A percentile compares a stretch with the other conserved stretches of the same genome.
These are phyloP conservation scores for Sarcophaga subvicina DNA, from an alignment of 2,888 invertebrate genomes.

Conservation along the genomic window DNA sequence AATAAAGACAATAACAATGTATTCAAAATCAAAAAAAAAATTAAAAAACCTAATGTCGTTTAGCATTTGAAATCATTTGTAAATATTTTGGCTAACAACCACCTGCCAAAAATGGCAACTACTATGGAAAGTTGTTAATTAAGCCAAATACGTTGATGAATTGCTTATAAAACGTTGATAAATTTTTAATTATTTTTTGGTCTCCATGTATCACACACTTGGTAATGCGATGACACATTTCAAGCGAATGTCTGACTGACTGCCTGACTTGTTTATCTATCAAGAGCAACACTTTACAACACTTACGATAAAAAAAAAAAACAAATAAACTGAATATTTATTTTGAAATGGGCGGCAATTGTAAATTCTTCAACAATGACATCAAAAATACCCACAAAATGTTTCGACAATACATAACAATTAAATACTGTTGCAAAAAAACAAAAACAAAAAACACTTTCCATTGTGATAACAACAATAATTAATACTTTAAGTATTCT, in stretches of 20 bases:
- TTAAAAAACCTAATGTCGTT: neutral
- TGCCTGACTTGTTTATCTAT: neutral
- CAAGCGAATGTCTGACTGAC: neutral
- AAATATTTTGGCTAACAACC: slow-evolving; percentile 28
- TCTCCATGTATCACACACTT: slow-evolving; percentile 28
- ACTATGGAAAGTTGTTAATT: slow-evolving; percentile 57
- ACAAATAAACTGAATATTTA: neutral
- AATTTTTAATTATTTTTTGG: slow-evolving; percentile 27
- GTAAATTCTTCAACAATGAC: slow-evolving; percentile 3
- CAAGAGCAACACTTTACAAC: neutral
- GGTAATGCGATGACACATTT: slow-evolving; percentile 36
- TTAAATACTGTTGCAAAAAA: neutral
- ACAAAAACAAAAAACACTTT: slow-evolving; percentile 20
- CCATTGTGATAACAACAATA: slow-evolving; percentile 24
- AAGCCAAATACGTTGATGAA: slow-evolving; percentile 19
- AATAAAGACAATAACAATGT: neutral
- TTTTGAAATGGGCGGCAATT: slow-evolving; percentile 19
- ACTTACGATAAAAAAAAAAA: neutral
- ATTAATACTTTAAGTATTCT: slow-evolving; percentile 41
- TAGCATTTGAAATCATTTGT: slow-evolving; percentile 10
- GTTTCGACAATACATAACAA: neutral
- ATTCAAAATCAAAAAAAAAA: slow-evolving; percentile 1
- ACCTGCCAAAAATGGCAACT: slow-evolving; percentile 40
- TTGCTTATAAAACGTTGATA: slow-evolving; percentile 20
- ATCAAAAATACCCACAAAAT: neutral